Evolutionary conservation across 2,797 vertebrate species (phyloP), one percentile per base, ranked within the genome.

Genomic region (Cacajao melanocephalus): DNA sequence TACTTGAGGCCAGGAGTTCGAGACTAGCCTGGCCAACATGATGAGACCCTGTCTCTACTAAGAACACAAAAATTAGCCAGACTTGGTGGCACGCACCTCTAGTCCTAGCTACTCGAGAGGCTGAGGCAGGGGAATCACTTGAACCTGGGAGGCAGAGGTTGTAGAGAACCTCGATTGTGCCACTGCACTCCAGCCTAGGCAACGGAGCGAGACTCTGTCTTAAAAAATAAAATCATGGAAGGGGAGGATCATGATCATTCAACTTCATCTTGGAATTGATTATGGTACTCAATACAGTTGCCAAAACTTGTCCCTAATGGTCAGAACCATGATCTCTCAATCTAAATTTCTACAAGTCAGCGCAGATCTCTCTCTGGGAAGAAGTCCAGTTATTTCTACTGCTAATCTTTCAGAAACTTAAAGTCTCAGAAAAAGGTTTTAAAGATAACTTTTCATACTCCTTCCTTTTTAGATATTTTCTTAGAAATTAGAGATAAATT

Each of bases 341-440:
- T 36, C 57, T 73, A 82, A 72, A 80, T 80, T 72, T 95, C 78
- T 93, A 46, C 28, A 94, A 46, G 91, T 89, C 90, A 57, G 44
- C 78, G n/a, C 52, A 55, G 28, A n/a, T 93, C 39, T 57, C 28
- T 82, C 20, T 93, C 52, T 92, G 84, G 76, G 88, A 97, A 84
- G 28, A 93, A 52, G n/a, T 93, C 78, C 36, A 84, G 52, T 92
- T 92, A 52, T 52, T 88, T 78, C 46, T 95, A 33, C 36, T 91
- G 52, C 76, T 91, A 57, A 67, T 88, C 46, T 90, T 88, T 97
- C 61, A 95, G 72, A 93, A 96, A 79, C 14, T 15, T 95, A n/a
- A 93, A 78, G 41, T 88, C 46, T 61, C 88, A 86, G 73, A 58
- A 92, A 91, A 28, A 33, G 20, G 9, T 48, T 86, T 85, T 88